phyloP scores from a whole-genome alignment of 2,113 vertebrate genomes.

The Cyanoramphus novaezelandiae region DNA sequence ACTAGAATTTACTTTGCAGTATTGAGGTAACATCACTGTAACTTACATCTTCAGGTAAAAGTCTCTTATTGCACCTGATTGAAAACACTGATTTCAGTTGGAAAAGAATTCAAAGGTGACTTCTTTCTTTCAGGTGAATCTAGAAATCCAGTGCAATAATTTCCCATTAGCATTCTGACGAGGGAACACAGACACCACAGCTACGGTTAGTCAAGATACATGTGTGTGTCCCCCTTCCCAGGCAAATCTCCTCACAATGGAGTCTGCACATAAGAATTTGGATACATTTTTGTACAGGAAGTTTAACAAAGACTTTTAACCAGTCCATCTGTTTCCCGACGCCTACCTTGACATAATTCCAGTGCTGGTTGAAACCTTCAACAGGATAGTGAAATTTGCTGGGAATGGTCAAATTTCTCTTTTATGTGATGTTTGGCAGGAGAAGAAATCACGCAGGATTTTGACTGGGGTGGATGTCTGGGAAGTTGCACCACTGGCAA shows the following conservation, averaged over 20 bases:
- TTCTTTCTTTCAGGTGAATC: background rate
- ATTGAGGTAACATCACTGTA: background rate
- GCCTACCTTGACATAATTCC: background rate
- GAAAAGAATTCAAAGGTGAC: background rate
- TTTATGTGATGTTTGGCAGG: background rate
- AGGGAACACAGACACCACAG: background rate
- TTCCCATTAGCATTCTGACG: fast-evolving
- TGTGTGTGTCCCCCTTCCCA: background rate
- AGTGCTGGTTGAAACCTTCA: background rate
- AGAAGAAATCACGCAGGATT: background rate
- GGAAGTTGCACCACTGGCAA: background rate
- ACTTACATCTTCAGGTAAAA: background rate
- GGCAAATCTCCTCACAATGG: background rate
- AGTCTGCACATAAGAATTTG: background rate
- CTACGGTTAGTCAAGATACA: background rate
- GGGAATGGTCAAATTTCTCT: background rate
- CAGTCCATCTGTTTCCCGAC: background rate
- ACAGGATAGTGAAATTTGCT: background rate
- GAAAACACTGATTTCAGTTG: background rate
- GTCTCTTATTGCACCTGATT: background rate
- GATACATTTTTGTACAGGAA: background rate
- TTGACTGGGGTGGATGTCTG: background rate
- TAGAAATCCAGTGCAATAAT: background rate
- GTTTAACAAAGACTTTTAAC: background rate
- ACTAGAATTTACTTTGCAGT: background rate